These are phyloP conservation scores for Erythrolamprus reginae DNA, from an alignment of 2,113 vertebrate species.

Conservation along the genomic window DNA sequence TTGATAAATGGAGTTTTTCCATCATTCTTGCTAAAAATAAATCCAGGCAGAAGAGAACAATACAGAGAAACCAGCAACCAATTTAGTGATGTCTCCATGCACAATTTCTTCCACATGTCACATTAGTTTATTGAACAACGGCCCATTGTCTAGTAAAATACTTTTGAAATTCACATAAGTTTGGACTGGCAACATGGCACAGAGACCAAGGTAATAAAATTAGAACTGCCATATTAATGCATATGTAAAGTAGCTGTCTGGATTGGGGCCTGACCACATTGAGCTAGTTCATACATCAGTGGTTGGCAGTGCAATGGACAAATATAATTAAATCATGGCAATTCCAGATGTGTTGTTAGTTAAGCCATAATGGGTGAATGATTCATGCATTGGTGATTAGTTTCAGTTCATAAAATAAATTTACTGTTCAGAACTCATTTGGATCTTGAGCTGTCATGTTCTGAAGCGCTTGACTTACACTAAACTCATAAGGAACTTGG, in stretches of 20 bases:
- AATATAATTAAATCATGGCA: background rate
- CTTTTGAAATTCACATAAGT: background rate
- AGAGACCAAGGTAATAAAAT: background rate
- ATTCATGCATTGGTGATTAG: background rate
- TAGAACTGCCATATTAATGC: background rate
- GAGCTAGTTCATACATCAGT: background rate
- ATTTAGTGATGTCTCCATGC: background rate
- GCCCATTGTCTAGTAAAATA: background rate
- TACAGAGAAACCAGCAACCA: background rate
- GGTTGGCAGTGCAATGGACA: background rate
- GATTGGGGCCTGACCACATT: background rate
- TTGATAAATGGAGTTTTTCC: background rate
- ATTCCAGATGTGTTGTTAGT: background rate
- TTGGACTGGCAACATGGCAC: background rate
- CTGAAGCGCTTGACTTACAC: conserved; percentile 19
- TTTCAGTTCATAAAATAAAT: conserved; percentile 20
- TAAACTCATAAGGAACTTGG: conserved; percentile 15
- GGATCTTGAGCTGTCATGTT: background rate
- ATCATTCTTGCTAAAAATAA: background rate
- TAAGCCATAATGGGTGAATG: background rate
- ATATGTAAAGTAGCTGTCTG: background rate
- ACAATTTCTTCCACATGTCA: background rate
- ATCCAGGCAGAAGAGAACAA: background rate
- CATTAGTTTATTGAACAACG: background rate
- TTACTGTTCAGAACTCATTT: background rate